phyloP scores from a whole-genome alignment of 1,140 invertebrate genomes.

The Papilio glaucus region DNA sequence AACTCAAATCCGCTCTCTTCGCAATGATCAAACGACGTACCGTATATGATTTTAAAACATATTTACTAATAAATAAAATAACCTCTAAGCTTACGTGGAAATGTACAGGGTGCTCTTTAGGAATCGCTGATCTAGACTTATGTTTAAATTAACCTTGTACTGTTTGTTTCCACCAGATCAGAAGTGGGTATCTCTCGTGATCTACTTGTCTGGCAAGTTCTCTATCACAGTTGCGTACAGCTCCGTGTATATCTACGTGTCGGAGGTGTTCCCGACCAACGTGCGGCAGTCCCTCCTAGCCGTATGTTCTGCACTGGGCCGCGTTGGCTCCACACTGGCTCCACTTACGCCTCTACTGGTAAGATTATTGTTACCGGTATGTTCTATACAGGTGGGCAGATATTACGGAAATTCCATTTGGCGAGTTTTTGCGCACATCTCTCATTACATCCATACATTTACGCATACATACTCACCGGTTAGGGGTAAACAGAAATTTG shows the following conservation, averaged over 20 bases:
- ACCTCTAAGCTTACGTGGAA: no score
- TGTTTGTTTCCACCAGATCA: constrained; percentile 48
- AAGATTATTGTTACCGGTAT: constrained; percentile 48
- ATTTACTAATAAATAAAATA: no score
- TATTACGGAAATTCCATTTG: no score
- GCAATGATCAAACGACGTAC: background rate
- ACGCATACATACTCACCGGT: no score
- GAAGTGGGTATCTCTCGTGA: constrained; percentile 70
- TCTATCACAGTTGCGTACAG: constrained; percentile 86
- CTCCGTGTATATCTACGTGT: constrained; percentile 87
- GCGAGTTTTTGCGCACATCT: no score
- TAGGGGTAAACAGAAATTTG: no score
- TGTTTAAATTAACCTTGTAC: no score
- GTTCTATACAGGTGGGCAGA: background rate
- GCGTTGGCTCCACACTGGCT: constrained; percentile 87
- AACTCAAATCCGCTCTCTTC: background rate
- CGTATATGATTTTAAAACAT: no score
- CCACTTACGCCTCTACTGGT: constrained; percentile 85
- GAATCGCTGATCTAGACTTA: no score
- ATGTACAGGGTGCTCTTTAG: no score
- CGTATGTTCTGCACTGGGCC: constrained; percentile 87
- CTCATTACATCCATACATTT: no score
- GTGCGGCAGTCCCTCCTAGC: constrained; percentile 86
- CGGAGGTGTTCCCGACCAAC: constrained; percentile 88
- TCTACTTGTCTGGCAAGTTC: constrained; percentile 87